Evolutionary conservation across 2,888 invertebrate genomes (phyloP), one percentile per base, ranked within the genome.

Genomic region (Sesamia inferens): DNA sequence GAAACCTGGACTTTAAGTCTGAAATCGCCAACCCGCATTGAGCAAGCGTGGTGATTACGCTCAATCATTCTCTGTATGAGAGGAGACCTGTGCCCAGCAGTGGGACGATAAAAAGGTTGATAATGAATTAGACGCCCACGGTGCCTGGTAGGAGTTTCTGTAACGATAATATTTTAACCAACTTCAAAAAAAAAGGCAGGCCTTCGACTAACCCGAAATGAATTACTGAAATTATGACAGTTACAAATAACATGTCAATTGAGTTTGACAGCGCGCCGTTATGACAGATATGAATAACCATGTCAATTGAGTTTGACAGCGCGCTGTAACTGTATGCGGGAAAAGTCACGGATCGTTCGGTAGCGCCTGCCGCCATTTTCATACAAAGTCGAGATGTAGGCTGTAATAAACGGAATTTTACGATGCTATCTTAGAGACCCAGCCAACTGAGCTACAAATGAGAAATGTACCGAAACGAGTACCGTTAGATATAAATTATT

Each of bases 391-490:
- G 13, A 64, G 59, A 80, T 62, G 65, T 55, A 39, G 54, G 39
- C 54, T 44, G 44, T 80, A 83, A 80, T 81, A 83, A 80, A 67
- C 24, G 10, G 6, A 68, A 68, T 83, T 83, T 80, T 68, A 83
- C 44, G 67, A 80, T 64, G 81, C 51, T 81, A 65, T 58, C 51
- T 24, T 79, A 83, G 80, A 75, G n/a, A 65, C 68, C 47, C 13
- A 61, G 80, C 83, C 80, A 80, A 79, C 74, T 63, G 57, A 55
- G 66, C n/a, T 67, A 67, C 67, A 79, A 64, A 51, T 69, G 19
- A n/a, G 54, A 68, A 68, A 71, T 58, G 59, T 39, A 83, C 13
- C 10, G 22, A 14, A 44, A 31, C n/a, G 22, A 57, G 44, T 44
- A 57, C 48, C 39, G 48, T 67, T 74, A 47, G 19, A 55, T 78